A percentile compares a stretch with the other conserved stretches of the same genome.
These are phyloP conservation scores for Falco punctatus DNA, from an alignment of 2,113 vertebrate species.

Conservation along the genomic window DNA sequence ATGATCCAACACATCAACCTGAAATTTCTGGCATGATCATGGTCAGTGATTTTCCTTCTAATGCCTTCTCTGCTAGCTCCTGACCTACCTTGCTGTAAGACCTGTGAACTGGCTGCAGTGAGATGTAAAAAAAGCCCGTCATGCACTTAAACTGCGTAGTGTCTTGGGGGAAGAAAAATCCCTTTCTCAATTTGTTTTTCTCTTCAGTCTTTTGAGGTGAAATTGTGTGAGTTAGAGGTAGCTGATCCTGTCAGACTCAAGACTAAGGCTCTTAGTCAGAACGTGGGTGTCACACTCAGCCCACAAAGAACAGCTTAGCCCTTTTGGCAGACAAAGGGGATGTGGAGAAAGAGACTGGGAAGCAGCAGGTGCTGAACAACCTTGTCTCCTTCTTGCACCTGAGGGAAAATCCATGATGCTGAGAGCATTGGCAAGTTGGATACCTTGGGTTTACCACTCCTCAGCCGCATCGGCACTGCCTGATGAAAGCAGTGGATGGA, in stretches of 20 bases:
- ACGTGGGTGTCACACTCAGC: neutral
- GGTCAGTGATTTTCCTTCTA: neutral
- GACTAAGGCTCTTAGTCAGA: neutral
- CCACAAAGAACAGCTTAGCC: neutral
- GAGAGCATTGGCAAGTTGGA: neutral
- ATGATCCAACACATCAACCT: neutral
- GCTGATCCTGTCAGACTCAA: neutral
- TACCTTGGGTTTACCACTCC: neutral
- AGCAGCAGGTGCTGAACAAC: neutral
- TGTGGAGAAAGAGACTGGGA: neutral
- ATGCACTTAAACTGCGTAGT: neutral
- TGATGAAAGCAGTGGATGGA: neutral
- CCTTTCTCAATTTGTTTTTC: neutral
- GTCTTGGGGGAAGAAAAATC: neutral
- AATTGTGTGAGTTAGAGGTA: neutral
- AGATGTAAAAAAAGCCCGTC: neutral
- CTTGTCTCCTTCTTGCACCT: neutral
- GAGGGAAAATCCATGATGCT: neutral
- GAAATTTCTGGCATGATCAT: neutral
- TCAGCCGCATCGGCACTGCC: fast-evolving
- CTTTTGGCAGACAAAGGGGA: neutral
- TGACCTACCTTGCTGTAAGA: neutral
- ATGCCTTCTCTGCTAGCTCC: neutral
- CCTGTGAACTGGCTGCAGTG: neutral
- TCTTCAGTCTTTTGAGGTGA: neutral